Conservation (phyloP, 1,140 invertebrate genomes). For the Andrena cerasifolii region DNA sequence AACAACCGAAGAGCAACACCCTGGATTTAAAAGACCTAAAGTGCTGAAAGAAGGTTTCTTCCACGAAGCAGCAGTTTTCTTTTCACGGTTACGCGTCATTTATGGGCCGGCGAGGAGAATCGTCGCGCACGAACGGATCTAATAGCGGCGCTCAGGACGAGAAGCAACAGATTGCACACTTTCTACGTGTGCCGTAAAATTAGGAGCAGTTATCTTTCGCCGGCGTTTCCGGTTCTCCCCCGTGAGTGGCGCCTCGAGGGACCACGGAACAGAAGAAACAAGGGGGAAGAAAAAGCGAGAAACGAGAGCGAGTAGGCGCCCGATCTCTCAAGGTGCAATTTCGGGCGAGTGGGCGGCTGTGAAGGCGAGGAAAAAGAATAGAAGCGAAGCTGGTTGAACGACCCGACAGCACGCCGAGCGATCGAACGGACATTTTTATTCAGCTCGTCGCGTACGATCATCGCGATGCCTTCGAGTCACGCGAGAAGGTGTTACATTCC, state of each 20-base stretch:
- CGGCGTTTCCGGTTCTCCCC: constrained; percentile 52
- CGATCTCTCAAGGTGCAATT: constrained; percentile 61
- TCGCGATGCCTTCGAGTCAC: constrained; percentile 35
- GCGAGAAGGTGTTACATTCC: constrained; percentile 46
- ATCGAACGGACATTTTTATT: constrained; percentile 59
- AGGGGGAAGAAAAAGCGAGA: constrained; percentile 51
- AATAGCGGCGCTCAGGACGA: background rate
- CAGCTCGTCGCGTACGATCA: constrained; percentile 12
- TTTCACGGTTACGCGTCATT: background rate
- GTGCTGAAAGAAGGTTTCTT: background rate
- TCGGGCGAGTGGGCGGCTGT: constrained; percentile 61
- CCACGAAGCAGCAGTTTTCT: background rate
- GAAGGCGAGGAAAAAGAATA: constrained; percentile 40
- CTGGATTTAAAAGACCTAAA: too few species aligned
- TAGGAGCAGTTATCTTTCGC: constrained; percentile 52
- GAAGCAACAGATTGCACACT: background rate
- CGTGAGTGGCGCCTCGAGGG: constrained; percentile 52
- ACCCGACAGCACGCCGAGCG: constrained; percentile 29
- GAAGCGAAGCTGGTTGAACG: constrained; percentile 51
- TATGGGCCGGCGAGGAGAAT: background rate
- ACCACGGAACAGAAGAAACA: constrained; percentile 48
- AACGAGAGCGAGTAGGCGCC: constrained; percentile 65
- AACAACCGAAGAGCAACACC: too few species aligned
- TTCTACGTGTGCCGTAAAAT: constrained; percentile 30
- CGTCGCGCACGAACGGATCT: background rate